Percentiles rank a stretch among this genome's conserved stretches.
phyloP scores from a whole-genome alignment of 2,888 invertebrate genomes.

The Apocheima hispidaria region DNA sequence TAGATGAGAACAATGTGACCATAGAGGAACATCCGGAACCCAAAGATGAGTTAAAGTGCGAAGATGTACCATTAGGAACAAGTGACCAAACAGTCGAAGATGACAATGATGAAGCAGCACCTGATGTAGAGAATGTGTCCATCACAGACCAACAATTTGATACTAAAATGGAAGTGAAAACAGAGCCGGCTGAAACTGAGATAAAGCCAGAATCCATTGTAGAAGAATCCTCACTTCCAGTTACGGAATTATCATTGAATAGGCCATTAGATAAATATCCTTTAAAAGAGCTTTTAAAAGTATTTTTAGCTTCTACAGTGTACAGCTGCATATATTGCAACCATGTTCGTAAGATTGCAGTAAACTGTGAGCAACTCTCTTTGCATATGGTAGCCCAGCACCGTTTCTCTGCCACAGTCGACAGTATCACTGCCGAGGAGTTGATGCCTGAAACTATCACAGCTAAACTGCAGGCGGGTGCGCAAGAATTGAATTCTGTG shows the following conservation, averaged over 20 bases:
- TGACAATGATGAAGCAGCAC: conserved; percentile 47
- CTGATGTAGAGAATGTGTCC: conserved; percentile 43
- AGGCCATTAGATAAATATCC: conserved; percentile 91
- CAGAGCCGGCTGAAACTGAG: conserved; percentile 64
- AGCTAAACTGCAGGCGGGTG: conserved; percentile 87
- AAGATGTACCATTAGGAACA: conserved; percentile 39
- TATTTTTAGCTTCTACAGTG: conserved; percentile 90
- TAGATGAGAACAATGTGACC: conserved; percentile 80
- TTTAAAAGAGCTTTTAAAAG: conserved; percentile 89
- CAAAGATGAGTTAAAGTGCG: conserved; percentile 40
- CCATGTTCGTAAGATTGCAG: conserved; percentile 93
- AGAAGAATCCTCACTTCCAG: conserved; percentile 86
- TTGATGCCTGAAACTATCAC: conserved; percentile 90
- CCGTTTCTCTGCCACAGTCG: conserved; percentile 91
- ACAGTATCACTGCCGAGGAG: conserved; percentile 92
- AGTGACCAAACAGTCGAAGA: conserved; percentile 45
- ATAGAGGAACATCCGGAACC: conserved; percentile 47
- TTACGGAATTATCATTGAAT: conserved; percentile 90
- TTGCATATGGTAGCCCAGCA: conserved; percentile 93
- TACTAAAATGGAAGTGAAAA: conserved; percentile 65
- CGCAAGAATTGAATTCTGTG: conserved; percentile 87
- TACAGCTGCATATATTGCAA: conserved; percentile 93
- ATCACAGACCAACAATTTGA: conserved; percentile 44
- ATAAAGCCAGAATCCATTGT: conserved; percentile 59
- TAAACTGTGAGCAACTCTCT: conserved; percentile 92